A percentile compares a stretch with the other conserved stretches of the same genome.
Conservation (phyloP, 2,113 vertebrate genomes). For the Pithys albifrons region DNA sequence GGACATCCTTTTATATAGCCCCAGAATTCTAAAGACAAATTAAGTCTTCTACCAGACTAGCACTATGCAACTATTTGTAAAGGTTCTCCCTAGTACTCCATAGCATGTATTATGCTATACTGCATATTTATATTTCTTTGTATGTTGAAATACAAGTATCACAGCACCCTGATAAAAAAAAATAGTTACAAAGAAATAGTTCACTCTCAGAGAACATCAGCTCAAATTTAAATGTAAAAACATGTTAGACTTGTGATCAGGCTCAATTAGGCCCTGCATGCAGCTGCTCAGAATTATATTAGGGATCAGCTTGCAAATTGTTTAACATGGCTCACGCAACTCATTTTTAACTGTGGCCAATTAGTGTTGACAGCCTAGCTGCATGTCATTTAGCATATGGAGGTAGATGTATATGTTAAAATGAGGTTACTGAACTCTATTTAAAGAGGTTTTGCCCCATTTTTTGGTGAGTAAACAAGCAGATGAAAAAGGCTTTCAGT, state of each 20-base stretch:
- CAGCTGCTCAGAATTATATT: neutral
- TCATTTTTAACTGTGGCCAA: conserved; percentile 19
- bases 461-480: neutral
- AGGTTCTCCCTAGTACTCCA: neutral
- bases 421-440: neutral
- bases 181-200: neutral
- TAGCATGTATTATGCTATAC: neutral
- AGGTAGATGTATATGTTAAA: neutral
- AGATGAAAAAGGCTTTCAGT: neutral
- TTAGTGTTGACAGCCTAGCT: conserved; percentile 15
- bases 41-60: neutral
- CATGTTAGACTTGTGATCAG: neutral
- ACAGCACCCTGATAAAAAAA: neutral
- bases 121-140: neutral
- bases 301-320: conserved; percentile 15
- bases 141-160: neutral
- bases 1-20: neutral
- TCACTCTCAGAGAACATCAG: neutral
- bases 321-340: neutral
- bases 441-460: neutral
- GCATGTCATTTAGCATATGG: neutral
- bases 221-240: neutral
- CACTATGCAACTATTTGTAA: neutral
- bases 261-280: neutral
- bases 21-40: neutral